Evolutionary conservation across 2,113 vertebrate species (phyloP), one percentile per base, ranked within the genome.

Genomic region (Corythornis cristatus): DNA sequence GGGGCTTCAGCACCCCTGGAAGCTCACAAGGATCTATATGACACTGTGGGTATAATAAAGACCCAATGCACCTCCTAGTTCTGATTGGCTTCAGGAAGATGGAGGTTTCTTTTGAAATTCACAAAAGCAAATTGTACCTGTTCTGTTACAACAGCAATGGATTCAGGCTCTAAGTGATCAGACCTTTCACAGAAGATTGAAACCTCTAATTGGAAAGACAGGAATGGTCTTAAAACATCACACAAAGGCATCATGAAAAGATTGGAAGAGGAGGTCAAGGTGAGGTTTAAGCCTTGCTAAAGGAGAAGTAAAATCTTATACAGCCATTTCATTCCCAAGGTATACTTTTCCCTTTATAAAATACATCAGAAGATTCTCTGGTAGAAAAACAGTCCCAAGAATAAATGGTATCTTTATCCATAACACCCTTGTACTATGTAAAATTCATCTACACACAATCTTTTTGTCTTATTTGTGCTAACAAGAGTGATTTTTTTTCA

Each of bases 401-500:
- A 76, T n/a, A 78, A 73, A 70, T 56, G 4, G 23, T 10, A 35
- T 51, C 33, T 40, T 78, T 40, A 53, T 51, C n/a, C 29, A 35
- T 67, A 53, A 58, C 18, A 82, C 12, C 13, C 45, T 64, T 82
- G n/a, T 28, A 43, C 22, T 82, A 22, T 26, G 22, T 51, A 35
- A 65, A 86, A 37, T 88, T 70, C 9, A 29, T 50, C 20, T 76
- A 40, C 17, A 8, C 6, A 0, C 2, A 8, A 14, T n/a, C 11
- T 35, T 70, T 53, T 33, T 51, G 6, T 43, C 10, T 9, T 40
- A 40, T 29, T 4, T 37, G 17, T 54, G 3, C n/a, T 65, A 57
- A 68, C 15, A 61, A 53, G 75, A 8, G 3, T 3, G 0, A 37
- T 37, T 0, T 13, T 12, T 12, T 65, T 58, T 48, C 45, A 4